Conservation (phyloP, 2,113 vertebrate genomes). For the Sebastes schlegelii region DNA sequence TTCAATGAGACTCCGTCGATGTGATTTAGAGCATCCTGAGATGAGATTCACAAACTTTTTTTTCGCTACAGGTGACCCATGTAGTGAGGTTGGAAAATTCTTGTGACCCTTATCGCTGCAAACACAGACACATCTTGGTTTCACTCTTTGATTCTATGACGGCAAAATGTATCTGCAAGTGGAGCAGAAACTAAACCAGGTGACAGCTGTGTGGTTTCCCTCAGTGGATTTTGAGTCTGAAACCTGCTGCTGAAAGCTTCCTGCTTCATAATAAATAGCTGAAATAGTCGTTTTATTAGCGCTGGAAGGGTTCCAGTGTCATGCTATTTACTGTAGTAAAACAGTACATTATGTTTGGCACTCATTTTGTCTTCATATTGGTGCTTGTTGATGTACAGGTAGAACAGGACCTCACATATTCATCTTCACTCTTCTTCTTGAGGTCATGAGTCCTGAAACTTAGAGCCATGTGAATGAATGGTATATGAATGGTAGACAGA, state of each 20-base stretch:
- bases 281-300: conserved; percentile 31
- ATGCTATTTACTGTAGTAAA: background rate
- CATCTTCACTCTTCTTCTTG: background rate
- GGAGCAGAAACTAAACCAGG: conserved; percentile 12
- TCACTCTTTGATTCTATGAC: conserved; percentile 2
- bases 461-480: background rate
- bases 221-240: conserved; percentile 7
- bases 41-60: conserved; percentile 53
- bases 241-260: conserved; percentile 15
- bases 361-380: background rate
- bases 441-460: background rate
- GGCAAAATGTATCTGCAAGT: background rate
- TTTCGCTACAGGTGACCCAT: conserved; percentile 49
- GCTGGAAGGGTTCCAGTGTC: background rate
- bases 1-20: conserved; percentile 27
- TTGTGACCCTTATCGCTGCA: conserved; percentile 22
- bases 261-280: conserved; percentile 11
- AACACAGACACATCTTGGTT: conserved; percentile 14
- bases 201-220: conserved; percentile 23
- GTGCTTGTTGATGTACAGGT: background rate
- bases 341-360: background rate
- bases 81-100: conserved; percentile 35
- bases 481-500: conserved; percentile 11
- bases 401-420: conserved; percentile 18
- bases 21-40: conserved; percentile 59